Evolutionary conservation across 1,140 invertebrate genomes (phyloP), one percentile per base, ranked within the genome.

Genomic region (Trichomalopsis sarcophagae): DNA sequence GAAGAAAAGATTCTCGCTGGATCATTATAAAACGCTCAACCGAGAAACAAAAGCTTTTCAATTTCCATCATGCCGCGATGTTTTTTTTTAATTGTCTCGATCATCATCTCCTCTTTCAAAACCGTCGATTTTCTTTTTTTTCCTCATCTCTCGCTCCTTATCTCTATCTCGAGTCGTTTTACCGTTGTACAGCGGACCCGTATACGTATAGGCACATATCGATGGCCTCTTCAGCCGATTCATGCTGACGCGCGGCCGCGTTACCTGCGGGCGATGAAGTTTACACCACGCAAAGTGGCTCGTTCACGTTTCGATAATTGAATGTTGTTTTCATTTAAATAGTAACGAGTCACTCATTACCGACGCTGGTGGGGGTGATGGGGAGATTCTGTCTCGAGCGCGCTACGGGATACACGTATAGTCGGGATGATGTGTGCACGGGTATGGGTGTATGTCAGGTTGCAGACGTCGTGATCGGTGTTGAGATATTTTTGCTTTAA

Each of bases 261-360:
- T 77, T 68, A 50, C 73, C 74, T 83, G 74, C 62, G 40, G 84
- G 76, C 78, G 84, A 81, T 55, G 84, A 84, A 84, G 77, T 84
- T 84, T 80, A 84, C 84, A 84, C 84, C 73, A 78, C 50, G 77
- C 79, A 81, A 85, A 85, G 79, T 85, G 79, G 78, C 84, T 81
- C 73, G 73, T 77, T 85, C 84, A 85, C 79, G 71, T 85, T 81
- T 85, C 74, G 40, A 85, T 85, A 85, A 85, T 85, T 85, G 84
- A 85, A 85, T 85, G 84, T 85, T 85, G 84, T 85, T 85, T 85
- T 81, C 79, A 55, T 85, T 85, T 66, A 33, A 85, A 85, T 81
- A 81, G 30, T 44, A 76, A 85, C 78, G 71, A 85, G 84, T 85
- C 84, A 85, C 84, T 81, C 78, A 81, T 85, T 81, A 81, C 62